These are phyloP conservation scores for Ardeotis arabs DNA, from an alignment of 2,113 vertebrate genomes.

Conservation along the genomic window DNA sequence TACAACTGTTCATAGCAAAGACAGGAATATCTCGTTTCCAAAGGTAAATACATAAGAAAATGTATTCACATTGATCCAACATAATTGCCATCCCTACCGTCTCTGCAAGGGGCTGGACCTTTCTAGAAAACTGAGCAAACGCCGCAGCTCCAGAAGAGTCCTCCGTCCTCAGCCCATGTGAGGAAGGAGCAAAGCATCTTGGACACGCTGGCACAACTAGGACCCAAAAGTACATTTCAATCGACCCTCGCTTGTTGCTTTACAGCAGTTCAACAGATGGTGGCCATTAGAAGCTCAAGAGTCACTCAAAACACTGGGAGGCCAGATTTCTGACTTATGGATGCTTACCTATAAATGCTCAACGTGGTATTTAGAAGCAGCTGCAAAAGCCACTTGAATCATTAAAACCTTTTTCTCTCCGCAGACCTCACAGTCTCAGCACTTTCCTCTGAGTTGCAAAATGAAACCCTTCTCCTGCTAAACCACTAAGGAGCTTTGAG, in stretches of 20 bases:
- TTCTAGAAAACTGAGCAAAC: rapidly evolving
- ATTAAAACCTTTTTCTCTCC: not conserved
- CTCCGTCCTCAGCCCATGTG: not conserved
- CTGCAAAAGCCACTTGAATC: not conserved
- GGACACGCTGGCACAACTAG: rapidly evolving
- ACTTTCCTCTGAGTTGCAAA: not conserved
- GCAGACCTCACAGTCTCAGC: not conserved
- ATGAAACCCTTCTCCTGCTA: not conserved
- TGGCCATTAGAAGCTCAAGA: not conserved
- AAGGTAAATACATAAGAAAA: not conserved
- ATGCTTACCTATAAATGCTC: not conserved
- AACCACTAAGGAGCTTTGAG: not conserved
- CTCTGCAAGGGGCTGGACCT: not conserved
- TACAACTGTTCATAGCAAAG: not conserved
- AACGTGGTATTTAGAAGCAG: not conserved
- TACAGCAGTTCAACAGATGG: not conserved
- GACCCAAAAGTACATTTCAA: rapidly evolving
- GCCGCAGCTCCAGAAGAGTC: not conserved
- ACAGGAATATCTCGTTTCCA: not conserved
- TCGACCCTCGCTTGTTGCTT: not conserved
- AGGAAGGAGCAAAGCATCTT: not conserved
- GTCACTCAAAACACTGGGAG: not conserved
- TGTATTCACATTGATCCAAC: rapidly evolving
- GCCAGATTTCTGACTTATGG: rapidly evolving
- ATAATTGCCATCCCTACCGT: not conserved